Base-by-base conservation (phyloP, 2,797 vertebrate species). In the Fratercula arctica region DNA sequence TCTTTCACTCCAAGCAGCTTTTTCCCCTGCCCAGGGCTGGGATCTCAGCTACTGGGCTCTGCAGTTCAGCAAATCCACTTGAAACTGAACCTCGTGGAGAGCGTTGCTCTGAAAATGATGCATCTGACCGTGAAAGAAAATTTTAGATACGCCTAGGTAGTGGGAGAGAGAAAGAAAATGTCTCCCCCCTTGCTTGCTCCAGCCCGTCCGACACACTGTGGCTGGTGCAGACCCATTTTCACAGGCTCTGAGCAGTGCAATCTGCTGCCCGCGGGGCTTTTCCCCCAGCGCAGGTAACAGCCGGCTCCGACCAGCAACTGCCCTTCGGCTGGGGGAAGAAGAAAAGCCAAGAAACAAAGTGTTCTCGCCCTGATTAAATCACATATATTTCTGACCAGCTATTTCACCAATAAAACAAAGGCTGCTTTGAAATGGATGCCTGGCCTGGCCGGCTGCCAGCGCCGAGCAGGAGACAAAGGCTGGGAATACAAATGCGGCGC, bases 361-460 rank as follows among this genome's bases (percentile, higher is more conserved):
- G 96, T 90, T 86, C 92, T 70, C 7, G 6, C 67, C 91, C 87
- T 3, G 93, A 41, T 29, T 50, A 78, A 91, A 96, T 67, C 85
- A 64, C 88, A 5, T 16, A 59, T 95, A 48, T 83, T 78, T 43
- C 68, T 73, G 96, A 85, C 63, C 96, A 64, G 96, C 81, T 45
- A 63, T 79, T 73, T 95, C 92, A n/a, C 64, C 91, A 33, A 17
- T 56, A 88, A 97, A 96, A 97, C 97, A 97, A 97, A 97, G 96
- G 87, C 93, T 81, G 95, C 91, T 96, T 91, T 97, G 97, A 97
- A 97, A 93, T 94, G 96, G 97, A 95, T 92, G 95, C 94, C 79
- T 87, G 97, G 81, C 76, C 96, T 92, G 93, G 96, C 96, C 66
- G 28, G 82, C 64, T 50, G 96, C 96, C 89, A 78, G 54, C 17